Evolutionary conservation across 2,888 invertebrate species (phyloP).

Genomic region (Ormyrus thymus): DNA sequence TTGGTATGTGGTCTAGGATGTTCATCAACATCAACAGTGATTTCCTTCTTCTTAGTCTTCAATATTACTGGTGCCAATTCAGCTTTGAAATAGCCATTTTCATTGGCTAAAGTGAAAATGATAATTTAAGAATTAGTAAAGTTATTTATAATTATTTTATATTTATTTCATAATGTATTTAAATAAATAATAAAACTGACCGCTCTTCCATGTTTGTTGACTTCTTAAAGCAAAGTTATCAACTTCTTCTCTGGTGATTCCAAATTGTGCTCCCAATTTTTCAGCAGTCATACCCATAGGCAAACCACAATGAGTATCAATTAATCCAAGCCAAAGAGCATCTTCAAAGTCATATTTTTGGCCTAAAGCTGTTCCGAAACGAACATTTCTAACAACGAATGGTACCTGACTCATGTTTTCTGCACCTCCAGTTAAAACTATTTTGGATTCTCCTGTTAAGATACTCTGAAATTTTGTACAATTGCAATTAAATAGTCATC

Average conservation of each 20-base stretch:
- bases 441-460: conserved; percentile 86
- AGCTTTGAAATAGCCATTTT: conserved; percentile 90
- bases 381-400: conserved; percentile 86
- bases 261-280: conserved; percentile 91
- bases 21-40: conserved; percentile 90
- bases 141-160: not conserved
- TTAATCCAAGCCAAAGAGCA: conserved; percentile 90
- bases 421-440: conserved; percentile 92
- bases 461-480: conserved; percentile 83
- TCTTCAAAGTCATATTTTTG: conserved; percentile 88
- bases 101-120: conserved; percentile 81
- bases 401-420: conserved; percentile 98
- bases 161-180: not conserved
- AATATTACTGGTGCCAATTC: conserved; percentile 92
- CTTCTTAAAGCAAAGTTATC: conserved; percentile 91
- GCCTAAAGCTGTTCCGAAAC: conserved; percentile 93
- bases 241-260: conserved; percentile 86
- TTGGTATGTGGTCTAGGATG: conserved; percentile 95
- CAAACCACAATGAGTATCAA: conserved; percentile 91
- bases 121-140: not conserved
- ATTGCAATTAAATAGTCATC: not conserved
- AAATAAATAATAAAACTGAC: conserved; percentile 73
- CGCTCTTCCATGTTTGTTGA: conserved; percentile 90
- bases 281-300: conserved; percentile 98
- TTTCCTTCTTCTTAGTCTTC: conserved; percentile 88